These are phyloP conservation scores for Idris sp. DNA, from an alignment of 1,140 invertebrate species.

Conservation along the genomic window DNA sequence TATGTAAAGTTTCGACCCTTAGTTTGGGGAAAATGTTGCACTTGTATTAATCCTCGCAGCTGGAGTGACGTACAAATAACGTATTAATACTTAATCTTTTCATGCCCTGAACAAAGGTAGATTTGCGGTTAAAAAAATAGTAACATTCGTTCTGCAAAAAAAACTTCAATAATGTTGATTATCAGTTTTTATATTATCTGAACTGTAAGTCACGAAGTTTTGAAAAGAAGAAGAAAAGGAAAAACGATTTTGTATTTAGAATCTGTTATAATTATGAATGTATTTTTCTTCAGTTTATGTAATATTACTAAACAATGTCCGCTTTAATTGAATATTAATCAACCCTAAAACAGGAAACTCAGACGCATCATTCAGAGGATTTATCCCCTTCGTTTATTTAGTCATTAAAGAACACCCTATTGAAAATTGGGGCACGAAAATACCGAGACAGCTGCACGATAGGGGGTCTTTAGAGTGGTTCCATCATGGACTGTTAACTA, in stretches of 20 bases:
- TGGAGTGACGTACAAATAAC: slow-evolving; percentile 76
- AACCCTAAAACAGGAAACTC: no score
- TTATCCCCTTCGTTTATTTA: slow-evolving; percentile 36
- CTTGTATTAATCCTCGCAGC: slow-evolving; percentile 76
- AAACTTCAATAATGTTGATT: no score
- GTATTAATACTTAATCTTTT: slow-evolving; percentile 73
- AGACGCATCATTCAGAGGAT: slow-evolving; percentile 68
- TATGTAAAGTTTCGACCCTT: slow-evolving; percentile 60
- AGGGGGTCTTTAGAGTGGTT: slow-evolving; percentile 57
- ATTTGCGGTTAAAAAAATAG: no score
- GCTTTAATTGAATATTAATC: slow-evolving; percentile 7
- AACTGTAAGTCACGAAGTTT: no score
- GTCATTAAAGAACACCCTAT: slow-evolving; percentile 39
- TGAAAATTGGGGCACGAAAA: slow-evolving; percentile 71
- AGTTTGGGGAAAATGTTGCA: slow-evolving; percentile 60
- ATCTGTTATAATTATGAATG: no score
- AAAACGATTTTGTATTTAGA: no score
- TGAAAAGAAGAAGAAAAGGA: no score
- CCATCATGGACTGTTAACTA: background rate
- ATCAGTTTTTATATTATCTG: no score
- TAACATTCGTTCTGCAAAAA: no score
- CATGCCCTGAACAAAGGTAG: slow-evolving; percentile 1
- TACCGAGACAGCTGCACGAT: slow-evolving; percentile 73
- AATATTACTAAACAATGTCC: no score
- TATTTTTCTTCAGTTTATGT: no score